Evolutionary conservation across 2,888 invertebrate species (phyloP), one percentile per base, ranked within the genome.

Genomic region (Selenia dentaria): DNA sequence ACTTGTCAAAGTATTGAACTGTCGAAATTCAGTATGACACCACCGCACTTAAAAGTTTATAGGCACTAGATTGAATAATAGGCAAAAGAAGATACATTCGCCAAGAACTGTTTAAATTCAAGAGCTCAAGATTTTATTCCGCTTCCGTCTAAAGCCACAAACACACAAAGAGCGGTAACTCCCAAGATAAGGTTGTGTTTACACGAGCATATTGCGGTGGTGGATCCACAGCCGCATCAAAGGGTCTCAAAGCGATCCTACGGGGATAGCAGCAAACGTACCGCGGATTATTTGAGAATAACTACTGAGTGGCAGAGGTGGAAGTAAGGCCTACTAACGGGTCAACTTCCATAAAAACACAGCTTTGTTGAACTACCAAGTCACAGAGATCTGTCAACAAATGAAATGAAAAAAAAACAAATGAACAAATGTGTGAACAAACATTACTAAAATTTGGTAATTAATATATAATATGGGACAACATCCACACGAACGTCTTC

Each of bases 191-290:
- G 56, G 54, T 44, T 41, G 43, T 79, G 76, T 80, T 83, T 76
- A 69, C 79, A 60, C 69, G 67, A 54, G 71, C 67, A 75, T 79
- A 80, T 81, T 81, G 79, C 83, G 54, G 54, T 49, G 65, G 59
- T 41, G 37, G 38, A 28, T 29, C 46, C 26, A 25, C 16, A 2
- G 22, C 18, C 16, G 44, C 34, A 43, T 57, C 54, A 54, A 55
- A 54, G 50, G 38, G 27, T n/a, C 62, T 65, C 68, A 73, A 75
- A 74, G 76, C 62, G 48, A 44, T 65, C 69, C 70, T 61, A 27
- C 39, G 67, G 73, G 70, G 67, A 67, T 57, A 53, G 22, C 26
- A 25, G 60, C 59, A 65, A 67, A 64, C 63, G 54, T 57, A 53
- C 54, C 54, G 32, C 33, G 54, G 56, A 59, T 56, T 53, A 54